phyloP scores from a whole-genome alignment of 2,888 invertebrate species.

The Erebia aethiops region DNA sequence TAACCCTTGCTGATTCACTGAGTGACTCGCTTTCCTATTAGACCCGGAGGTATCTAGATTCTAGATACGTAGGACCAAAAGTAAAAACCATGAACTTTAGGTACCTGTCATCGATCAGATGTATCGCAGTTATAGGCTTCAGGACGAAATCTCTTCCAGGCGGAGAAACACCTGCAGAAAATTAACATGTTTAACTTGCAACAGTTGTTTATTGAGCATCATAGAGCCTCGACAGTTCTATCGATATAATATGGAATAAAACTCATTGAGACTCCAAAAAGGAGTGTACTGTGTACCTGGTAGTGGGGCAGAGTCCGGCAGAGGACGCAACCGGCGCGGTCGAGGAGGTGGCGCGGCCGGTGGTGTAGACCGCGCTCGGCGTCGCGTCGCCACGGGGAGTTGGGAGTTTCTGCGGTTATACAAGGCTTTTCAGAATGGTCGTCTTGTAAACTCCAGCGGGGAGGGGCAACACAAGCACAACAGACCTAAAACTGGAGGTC shows the following conservation, averaged over 20 bases:
- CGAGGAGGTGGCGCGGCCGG: slow-evolving; percentile 64
- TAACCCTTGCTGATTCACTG: not conserved
- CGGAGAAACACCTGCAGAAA: slow-evolving; percentile 59
- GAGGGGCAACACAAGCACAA: too few species aligned
- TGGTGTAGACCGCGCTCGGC: slow-evolving; percentile 73
- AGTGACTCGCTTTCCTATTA: not conserved
- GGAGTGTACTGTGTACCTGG: slow-evolving; percentile 57
- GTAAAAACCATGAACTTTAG: slow-evolving; percentile 39
- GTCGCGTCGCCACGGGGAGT: slow-evolving; percentile 67
- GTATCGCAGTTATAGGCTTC: slow-evolving; percentile 62
- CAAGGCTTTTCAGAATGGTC: not conserved
- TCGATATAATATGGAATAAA: too few species aligned
- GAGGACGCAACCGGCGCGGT: slow-evolving; percentile 66
- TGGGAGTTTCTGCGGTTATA: slow-evolving; percentile 60
- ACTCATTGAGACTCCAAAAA: too few species aligned
- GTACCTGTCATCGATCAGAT: slow-evolving; percentile 61
- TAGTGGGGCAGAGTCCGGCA: slow-evolving; percentile 75
- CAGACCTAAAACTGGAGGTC: too few species aligned
- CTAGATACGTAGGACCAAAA: not conserved
- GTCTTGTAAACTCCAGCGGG: too few species aligned
- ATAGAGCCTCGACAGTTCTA: too few species aligned
- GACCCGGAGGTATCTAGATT: not conserved
- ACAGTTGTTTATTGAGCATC: too few species aligned
- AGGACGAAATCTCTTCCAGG: slow-evolving; percentile 57
- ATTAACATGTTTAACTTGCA: not conserved